These are phyloP conservation scores for Metacarcinus magister DNA, from an alignment of 2,888 invertebrate genomes.

Conservation along the genomic window DNA sequence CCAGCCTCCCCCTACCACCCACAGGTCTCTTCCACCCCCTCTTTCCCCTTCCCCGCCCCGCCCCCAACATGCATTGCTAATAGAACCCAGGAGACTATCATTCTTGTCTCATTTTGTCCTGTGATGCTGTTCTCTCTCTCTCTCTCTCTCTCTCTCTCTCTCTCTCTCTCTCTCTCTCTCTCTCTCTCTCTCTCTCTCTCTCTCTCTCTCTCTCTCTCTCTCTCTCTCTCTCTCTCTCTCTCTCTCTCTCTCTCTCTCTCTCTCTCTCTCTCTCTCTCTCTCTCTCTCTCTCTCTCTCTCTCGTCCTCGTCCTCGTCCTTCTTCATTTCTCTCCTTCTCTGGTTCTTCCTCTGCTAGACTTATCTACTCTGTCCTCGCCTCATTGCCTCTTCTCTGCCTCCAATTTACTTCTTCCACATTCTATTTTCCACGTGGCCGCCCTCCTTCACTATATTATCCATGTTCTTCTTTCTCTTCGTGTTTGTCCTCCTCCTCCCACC, in stretches of 20 bases:
- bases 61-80: not conserved
- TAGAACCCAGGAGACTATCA: not conserved
- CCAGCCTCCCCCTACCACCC: no score
- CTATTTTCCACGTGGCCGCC: not conserved
- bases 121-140: no score
- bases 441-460: not conserved
- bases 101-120: no score
- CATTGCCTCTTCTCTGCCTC: conserved; percentile 28
- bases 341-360: not conserved
- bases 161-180: no score
- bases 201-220: no score
- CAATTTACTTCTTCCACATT: not conserved
- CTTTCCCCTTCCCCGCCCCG: not conserved
- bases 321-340: not conserved
- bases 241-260: not conserved
- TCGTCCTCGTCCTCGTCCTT: not conserved
- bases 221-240: no score
- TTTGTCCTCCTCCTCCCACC: not conserved
- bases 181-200: no score
- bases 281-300: not conserved
- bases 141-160: no score
- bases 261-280: not conserved
- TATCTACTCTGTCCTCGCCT: conserved; percentile 20
- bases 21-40: no score
- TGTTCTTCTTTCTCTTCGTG: not conserved